Evolutionary conservation across 2,797 vertebrate species (phyloP), one percentile per base, ranked within the genome.

Genomic region (Cossypha heuglini): DNA sequence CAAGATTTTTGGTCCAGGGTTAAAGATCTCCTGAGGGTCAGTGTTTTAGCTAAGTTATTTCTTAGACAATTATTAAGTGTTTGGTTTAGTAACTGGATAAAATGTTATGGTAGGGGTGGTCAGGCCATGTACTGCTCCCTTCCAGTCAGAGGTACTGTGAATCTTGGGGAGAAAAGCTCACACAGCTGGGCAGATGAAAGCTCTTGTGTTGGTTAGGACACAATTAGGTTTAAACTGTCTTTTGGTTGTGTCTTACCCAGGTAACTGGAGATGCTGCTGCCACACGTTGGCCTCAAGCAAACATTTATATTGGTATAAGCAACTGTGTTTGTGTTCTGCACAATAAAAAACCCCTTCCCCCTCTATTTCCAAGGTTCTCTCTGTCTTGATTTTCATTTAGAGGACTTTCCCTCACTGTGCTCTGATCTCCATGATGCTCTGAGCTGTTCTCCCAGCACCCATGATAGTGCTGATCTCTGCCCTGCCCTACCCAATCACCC

Each of bases 341-440:
- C 7, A 76, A 42, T 43, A 28, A 64, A 64, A 59, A 37, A 1
- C 2, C 1, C 26, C 2, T 7, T 7, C 3, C 12, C 5, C 9
- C 10, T 45, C 40, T 45, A 1, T 45, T 79, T 91, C 21, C 24
- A 38, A 59, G 20, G 6, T 73, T 42, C 79, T 38, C 5, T 78
- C 20, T 76, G 6, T 29, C 6, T 26, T 43, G 6, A 17, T 3
- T 73, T 85, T 89, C 9, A 8, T 12, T 59, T 45, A 25, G 22
- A 66, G 25, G 17, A 24, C 40, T 72, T 86, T 64, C 20, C 16
- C 11, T 48, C 8, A 1, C 29, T 45, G 12, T 42, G 8, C 7
- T 72, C 8, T 51, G 22, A 10, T 54, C 11, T 24, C 24, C 20
- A 13, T 7, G 31, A 14, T 10, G 7, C 20, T 75, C 74, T 38